Percentiles rank a stretch among this genome's conserved stretches.
phyloP scores from a whole-genome alignment of 1,140 invertebrate genomes.

The Eueides isabella region DNA sequence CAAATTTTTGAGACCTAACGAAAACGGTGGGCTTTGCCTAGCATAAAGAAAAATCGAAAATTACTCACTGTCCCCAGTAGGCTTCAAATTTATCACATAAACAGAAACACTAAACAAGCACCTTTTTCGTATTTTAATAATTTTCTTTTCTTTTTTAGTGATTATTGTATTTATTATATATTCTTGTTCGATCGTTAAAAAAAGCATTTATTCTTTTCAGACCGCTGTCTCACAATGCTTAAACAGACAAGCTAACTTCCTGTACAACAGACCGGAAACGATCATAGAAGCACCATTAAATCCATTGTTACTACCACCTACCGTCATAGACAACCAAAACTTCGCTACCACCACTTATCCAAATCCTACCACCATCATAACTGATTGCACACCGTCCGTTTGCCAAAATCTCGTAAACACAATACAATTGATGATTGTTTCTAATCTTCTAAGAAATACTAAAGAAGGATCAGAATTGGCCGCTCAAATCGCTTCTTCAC shows the following conservation, averaged over 20 bases:
- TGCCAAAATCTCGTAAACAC: conserved; percentile 68
- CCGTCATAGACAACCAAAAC: conserved; percentile 24
- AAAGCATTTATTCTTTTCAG: conserved; percentile 41
- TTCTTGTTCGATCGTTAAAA: too few relatives aligned
- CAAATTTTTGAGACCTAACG: too few relatives aligned
- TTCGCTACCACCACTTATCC: conserved; percentile 25
- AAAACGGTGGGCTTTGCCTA: too few relatives aligned
- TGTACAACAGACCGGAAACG: conserved; percentile 43
- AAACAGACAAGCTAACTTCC: conserved; percentile 38
- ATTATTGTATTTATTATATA: too few relatives aligned
- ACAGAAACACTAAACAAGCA: too few relatives aligned
- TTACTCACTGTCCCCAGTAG: too few relatives aligned
- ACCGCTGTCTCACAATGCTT: conserved; percentile 40
- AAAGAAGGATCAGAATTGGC: conserved; percentile 49
- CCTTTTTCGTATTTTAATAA: too few relatives aligned
- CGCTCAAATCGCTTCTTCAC: conserved; percentile 48
- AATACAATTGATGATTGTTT: conserved; percentile 68
- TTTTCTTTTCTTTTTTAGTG: too few relatives aligned
- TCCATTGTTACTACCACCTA: not conserved
- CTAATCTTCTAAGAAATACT: conserved; percentile 59
- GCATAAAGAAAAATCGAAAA: too few relatives aligned
- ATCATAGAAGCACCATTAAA: conserved; percentile 37
- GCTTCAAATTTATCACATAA: too few relatives aligned
- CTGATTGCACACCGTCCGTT: conserved; percentile 64
- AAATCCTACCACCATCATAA: conserved; percentile 54